These are phyloP conservation scores for Leptosomus discolor DNA, from an alignment of 2,113 vertebrate species.

Conservation along the genomic window DNA sequence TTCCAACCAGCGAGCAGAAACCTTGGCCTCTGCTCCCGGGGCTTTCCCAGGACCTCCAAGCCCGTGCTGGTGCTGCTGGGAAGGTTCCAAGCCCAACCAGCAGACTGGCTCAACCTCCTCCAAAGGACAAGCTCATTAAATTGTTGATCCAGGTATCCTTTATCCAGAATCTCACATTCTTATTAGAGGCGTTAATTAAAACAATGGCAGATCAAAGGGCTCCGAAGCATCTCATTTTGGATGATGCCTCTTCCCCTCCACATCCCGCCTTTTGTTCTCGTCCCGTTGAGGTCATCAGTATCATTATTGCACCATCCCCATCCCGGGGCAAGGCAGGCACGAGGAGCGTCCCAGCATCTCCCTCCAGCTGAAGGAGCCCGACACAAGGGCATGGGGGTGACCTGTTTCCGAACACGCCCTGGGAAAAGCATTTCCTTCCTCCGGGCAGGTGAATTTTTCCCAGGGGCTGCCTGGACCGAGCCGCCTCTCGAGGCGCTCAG, in stretches of 20 bases:
- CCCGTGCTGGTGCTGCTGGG: neutral
- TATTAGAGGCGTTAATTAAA: conserved; percentile 39
- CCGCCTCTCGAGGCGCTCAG: fast-evolving
- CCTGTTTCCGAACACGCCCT: fast-evolving
- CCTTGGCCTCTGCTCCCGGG: neutral
- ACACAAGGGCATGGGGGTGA: fast-evolving
- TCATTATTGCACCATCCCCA: neutral
- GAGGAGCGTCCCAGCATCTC: fast-evolving
- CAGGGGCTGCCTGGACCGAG: neutral
- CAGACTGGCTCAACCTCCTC: neutral
- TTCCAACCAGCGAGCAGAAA: neutral
- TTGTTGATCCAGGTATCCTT: neutral
- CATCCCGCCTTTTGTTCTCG: neutral
- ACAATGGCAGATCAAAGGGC: conserved; percentile 39
- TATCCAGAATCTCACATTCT: neutral
- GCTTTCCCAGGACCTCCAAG: conserved; percentile 8
- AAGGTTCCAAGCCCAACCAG: neutral
- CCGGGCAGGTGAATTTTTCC: neutral
- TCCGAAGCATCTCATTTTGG: neutral
- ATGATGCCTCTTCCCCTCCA: neutral
- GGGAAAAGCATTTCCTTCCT: neutral
- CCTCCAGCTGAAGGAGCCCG: neutral
- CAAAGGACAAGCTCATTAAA: conserved; percentile 1
- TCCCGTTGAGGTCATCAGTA: neutral
- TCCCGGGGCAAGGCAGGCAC: neutral